Conservation (phyloP, 2,113 vertebrate species). For the Vulpes vulpes region DNA sequence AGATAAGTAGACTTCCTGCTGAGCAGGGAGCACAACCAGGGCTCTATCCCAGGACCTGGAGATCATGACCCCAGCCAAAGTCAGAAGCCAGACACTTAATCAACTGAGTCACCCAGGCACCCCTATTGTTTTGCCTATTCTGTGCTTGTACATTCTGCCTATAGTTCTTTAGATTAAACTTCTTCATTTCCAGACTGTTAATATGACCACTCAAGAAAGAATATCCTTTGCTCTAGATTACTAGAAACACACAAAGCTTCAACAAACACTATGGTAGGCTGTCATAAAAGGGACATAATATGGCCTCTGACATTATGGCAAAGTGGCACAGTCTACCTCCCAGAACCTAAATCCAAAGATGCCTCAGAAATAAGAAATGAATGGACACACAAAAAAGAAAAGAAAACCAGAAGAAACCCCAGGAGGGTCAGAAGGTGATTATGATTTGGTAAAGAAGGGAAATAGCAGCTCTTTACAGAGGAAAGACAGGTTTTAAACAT, state of each 20-base stretch:
- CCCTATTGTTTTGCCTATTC: background rate
- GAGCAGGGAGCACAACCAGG: background rate
- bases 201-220: constrained; percentile 2
- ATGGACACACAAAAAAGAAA: background rate
- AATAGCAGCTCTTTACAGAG: background rate
- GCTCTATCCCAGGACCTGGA: background rate
- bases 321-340: background rate
- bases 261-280: background rate
- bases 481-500: background rate
- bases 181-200: constrained; percentile 32
- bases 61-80: background rate
- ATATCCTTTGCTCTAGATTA: background rate
- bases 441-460: constrained; percentile 21
- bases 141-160: constrained; percentile 41
- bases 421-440: constrained; percentile 14
- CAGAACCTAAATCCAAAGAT: background rate
- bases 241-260: constrained; percentile 20
- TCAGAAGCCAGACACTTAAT: background rate
- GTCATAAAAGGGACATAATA: background rate
- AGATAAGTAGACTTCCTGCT: background rate
- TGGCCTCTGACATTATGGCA: background rate
- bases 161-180: background rate
- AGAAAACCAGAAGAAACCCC: background rate
- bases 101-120: background rate
- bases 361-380: constrained; percentile 42